phyloP scores from a whole-genome alignment of 1,140 invertebrate species.

The Tetraneura akinire region DNA sequence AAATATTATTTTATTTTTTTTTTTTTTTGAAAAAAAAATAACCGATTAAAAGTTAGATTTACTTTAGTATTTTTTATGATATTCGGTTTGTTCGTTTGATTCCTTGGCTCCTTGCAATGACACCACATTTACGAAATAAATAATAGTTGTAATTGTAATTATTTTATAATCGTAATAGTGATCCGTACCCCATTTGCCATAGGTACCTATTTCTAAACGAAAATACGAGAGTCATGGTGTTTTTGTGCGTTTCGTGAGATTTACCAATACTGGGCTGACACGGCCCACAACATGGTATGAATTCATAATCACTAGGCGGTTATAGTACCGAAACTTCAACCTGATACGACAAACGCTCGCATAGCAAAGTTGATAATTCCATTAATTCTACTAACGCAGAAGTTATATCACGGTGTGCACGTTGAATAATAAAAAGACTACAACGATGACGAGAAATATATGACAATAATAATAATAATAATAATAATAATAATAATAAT shows the following conservation, averaged over 20 bases:
- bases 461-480: neutral
- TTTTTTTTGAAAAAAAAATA: too few relatives aligned
- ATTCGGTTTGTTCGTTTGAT: too few relatives aligned
- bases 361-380: conserved; percentile 44
- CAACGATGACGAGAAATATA: neutral
- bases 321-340: neutral
- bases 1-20: too few relatives aligned
- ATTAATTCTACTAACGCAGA: conserved; percentile 32
- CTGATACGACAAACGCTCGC: conserved; percentile 24
- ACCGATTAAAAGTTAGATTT: too few relatives aligned
- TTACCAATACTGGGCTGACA: neutral
- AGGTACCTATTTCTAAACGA: too few relatives aligned
- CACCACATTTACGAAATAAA: too few relatives aligned
- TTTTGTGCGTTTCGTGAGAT: neutral
- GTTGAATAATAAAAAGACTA: conserved; percentile 46
- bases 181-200: too few relatives aligned
- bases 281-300: neutral
- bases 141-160: too few relatives aligned
- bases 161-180: too few relatives aligned
- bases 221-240: too few relatives aligned
- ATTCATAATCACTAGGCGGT: conserved; percentile 26
- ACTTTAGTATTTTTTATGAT: too few relatives aligned
- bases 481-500: conserved; percentile 15
- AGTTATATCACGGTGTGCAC: conserved; percentile 25
- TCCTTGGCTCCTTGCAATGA: too few relatives aligned